Evolutionary conservation across 2,113 vertebrate genomes (phyloP), one percentile per base, ranked within the genome.

Genomic region (Anarrhichthys ocellatus): DNA sequence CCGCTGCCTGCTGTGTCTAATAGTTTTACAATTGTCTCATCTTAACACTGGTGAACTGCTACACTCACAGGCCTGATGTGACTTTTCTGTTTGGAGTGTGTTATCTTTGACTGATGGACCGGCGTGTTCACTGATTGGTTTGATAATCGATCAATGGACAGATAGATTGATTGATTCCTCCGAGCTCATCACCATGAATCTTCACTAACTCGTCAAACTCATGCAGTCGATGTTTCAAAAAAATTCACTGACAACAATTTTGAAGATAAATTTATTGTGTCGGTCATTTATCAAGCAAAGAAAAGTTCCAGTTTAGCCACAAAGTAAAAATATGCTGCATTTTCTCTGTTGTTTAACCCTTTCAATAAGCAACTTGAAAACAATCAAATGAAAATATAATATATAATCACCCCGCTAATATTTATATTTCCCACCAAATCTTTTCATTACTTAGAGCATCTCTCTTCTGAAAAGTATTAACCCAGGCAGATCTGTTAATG

Each of bases 31-130:
- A 81, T 77, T 84, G 71, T 81, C 68, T 82, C 24, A 72, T 84
- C 52, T 86, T 80, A 86, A 73, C 87, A 48, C 46, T 48, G 78
- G 38, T 83, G 84, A 84, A 86, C 75, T 52, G 70, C 52, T 46
- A 29, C 24, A 20, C 69, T 89, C n/a, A 5, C 52, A 34, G 70
- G 44, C 72, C 70, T 70, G 42, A 76, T 80, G 71, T 87, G 75
- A 89, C 87, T 81, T 68, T 77, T 83, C 74, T 77, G 54, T 78
- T 78, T 80, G 68, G 73, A 70, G 63, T 62, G 79, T 85, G 84
- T 89, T 80, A 83, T 83, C 86, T 78, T 70, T 87, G 87, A 92
- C 68, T 82, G 87, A 92, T 91, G 76, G 83, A 79, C 70, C 62
- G 70, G 29, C 73, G 36, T 48, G 66, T 74, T 81, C 81, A 83